phyloP scores from a whole-genome alignment of 2,797 vertebrate species.

The Apodemus agrarius region DNA sequence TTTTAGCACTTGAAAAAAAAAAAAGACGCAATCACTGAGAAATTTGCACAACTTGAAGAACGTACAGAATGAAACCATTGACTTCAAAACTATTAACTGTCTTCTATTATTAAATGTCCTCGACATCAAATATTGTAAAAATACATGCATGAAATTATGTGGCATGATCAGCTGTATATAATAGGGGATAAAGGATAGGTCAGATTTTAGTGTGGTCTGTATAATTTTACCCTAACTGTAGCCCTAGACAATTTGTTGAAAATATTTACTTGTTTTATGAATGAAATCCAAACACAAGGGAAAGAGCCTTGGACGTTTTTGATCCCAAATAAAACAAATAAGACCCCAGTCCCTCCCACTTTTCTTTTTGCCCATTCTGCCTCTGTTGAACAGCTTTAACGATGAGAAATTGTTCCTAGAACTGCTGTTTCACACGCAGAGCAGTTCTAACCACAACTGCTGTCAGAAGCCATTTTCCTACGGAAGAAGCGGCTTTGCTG shows the following conservation, averaged over 20 bases:
- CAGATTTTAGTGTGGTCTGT: slow-evolving; percentile 37
- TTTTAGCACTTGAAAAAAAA: neutral
- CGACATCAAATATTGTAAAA: slow-evolving; percentile 73
- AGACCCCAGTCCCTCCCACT: neutral
- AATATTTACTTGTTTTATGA: neutral
- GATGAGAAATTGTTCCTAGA: neutral
- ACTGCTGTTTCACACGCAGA: neutral
- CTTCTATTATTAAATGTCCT: slow-evolving; percentile 57
- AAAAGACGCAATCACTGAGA: slow-evolving; percentile 60
- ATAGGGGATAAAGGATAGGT: slow-evolving; percentile 62
- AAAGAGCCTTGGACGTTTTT: neutral
- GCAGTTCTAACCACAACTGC: neutral
- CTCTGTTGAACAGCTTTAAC: neutral
- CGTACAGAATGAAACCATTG: neutral
- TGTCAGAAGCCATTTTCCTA: neutral
- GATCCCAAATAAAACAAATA: neutral
- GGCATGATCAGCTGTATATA: slow-evolving; percentile 73
- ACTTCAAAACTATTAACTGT: slow-evolving; percentile 69
- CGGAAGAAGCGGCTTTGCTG: neutral
- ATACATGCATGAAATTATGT: slow-evolving; percentile 44
- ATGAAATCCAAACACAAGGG: neutral
- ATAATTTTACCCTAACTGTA: slow-evolving; percentile 56
- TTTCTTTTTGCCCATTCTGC: slow-evolving; percentile 5
- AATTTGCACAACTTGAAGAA: slow-evolving; percentile 73
- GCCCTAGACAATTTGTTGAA: neutral